Percentiles rank a stretch among this genome's conserved stretches.
phyloP scores from a whole-genome alignment of 2,797 vertebrate species.

The Cirrhinus mrigala region DNA sequence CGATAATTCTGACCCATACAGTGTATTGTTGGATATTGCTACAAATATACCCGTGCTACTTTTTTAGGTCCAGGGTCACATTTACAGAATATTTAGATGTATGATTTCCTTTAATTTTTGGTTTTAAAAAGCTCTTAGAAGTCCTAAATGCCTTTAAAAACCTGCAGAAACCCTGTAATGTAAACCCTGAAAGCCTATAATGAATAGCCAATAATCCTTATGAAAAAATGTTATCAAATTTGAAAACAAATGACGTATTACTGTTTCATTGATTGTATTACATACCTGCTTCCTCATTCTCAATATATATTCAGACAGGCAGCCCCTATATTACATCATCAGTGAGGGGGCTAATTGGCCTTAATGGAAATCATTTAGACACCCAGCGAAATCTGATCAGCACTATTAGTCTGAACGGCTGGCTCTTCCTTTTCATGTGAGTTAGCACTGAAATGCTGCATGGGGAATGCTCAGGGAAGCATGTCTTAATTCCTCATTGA shows the following conservation, averaged over 20 bases:
- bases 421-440: slow-evolving; percentile 71
- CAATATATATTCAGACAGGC: slow-evolving; percentile 59
- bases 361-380: slow-evolving; percentile 79
- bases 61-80: background rate
- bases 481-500: slow-evolving; percentile 85
- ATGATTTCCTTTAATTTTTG: background rate
- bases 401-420: slow-evolving; percentile 70
- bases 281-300: background rate
- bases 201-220: slow-evolving; percentile 3
- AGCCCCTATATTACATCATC: slow-evolving; percentile 64
- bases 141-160: background rate
- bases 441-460: slow-evolving; percentile 69
- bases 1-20: too few relatives aligned
- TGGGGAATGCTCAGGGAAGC: slow-evolving; percentile 82
- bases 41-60: too few relatives aligned
- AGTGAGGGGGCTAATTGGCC: slow-evolving; percentile 80
- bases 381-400: slow-evolving; percentile 75
- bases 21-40: too few relatives aligned
- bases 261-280: background rate
- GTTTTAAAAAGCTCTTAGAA: background rate
- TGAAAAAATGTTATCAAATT: background rate
- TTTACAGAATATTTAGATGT: background rate
- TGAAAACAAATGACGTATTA: background rate
- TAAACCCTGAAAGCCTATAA: background rate
- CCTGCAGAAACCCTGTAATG: background rate